Conservation (phyloP, 1,140 invertebrate genomes). For the Oncopodura yosiiana region DNA sequence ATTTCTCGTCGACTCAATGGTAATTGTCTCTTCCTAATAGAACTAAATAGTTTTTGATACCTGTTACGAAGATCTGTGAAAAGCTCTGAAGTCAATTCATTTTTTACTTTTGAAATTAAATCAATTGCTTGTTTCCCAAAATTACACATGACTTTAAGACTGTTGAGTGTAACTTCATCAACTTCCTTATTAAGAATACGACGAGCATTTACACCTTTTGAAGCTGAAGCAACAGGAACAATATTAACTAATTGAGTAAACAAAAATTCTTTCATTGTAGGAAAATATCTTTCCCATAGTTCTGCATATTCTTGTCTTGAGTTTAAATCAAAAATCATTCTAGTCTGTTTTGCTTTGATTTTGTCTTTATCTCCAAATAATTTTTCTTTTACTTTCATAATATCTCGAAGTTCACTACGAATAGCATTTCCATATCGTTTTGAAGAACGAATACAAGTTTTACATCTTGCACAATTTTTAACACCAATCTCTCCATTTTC, state of each 20-base stretch:
- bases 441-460: constrained; percentile 42
- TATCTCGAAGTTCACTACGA: constrained; percentile 38
- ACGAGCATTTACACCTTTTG: not conserved
- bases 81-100: not conserved
- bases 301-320: not conserved
- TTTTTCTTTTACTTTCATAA: constrained; percentile 40
- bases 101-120: constrained; percentile 1
- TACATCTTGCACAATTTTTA: constrained; percentile 46
- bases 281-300: constrained; percentile 2
- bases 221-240: constrained; percentile 4
- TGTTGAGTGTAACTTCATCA: not conserved
- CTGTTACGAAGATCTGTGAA: not conserved
- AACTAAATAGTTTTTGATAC: not conserved
- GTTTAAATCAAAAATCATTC: not conserved
- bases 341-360: not conserved
- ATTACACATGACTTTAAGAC: not conserved
- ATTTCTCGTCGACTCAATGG: constrained; percentile 14
- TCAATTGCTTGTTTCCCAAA: not conserved
- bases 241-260: constrained; percentile 6
- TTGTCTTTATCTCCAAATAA: constrained; percentile 34
- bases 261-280: not conserved
- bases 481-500: constrained; percentile 38
- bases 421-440: constrained; percentile 42
- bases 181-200: not conserved
- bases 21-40: constrained; percentile 1